These are phyloP conservation scores for Anser brachyrhynchus DNA, from an alignment of 2,113 vertebrate genomes.

Conservation along the genomic window DNA sequence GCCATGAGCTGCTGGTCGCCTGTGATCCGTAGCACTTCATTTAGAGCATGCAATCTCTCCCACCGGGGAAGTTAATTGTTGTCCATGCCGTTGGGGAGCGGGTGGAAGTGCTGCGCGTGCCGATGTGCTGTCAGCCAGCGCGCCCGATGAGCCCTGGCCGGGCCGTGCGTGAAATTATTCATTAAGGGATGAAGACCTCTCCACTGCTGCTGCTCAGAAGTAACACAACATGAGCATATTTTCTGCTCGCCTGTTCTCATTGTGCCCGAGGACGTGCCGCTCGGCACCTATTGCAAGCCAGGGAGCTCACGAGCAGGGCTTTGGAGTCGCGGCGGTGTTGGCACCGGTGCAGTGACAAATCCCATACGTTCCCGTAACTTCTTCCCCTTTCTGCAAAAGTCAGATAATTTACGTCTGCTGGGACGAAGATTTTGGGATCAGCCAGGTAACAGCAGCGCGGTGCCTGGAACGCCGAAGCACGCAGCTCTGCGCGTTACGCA, in stretches of 20 bases:
- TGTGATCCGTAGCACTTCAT: not conserved
- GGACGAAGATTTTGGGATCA: not conserved
- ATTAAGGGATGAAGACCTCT: not conserved
- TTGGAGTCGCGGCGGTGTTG: not conserved
- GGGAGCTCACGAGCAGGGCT: not conserved
- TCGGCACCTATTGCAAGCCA: not conserved
- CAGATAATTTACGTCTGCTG: not conserved
- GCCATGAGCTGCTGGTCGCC: fast-evolving
- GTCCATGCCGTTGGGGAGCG: fast-evolving
- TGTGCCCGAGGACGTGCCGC: fast-evolving
- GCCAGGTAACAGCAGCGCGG: not conserved
- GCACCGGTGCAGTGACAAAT: not conserved
- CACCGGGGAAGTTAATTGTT: not conserved
- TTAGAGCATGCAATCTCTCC: not conserved
- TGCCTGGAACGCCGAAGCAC: fast-evolving
- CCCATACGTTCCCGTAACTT: fast-evolving
- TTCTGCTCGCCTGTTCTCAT: too few relatives aligned
- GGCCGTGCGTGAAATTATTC: too few relatives aligned
- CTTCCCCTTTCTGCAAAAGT: not conserved
- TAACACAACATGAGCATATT: not conserved
- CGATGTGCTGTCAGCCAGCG: too few relatives aligned
- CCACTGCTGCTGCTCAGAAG: not conserved
- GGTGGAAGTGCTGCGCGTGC: too few relatives aligned
- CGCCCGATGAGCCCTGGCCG: too few relatives aligned
- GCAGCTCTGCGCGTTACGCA: fast-evolving